These are phyloP conservation scores for Nebria ingens DNA, from an alignment of 1,140 invertebrate species.

Conservation along the genomic window DNA sequence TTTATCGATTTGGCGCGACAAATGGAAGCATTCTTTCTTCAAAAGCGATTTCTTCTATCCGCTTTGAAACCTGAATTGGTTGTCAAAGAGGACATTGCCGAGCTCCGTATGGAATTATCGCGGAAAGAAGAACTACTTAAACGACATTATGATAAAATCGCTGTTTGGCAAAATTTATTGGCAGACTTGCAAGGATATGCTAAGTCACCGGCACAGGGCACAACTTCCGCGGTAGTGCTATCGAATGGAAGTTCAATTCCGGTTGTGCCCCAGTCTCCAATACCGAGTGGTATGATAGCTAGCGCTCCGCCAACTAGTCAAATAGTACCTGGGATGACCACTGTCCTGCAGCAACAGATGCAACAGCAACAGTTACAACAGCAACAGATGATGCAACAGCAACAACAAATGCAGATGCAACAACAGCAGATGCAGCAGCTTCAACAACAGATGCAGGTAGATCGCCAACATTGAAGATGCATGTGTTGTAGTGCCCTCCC, in stretches of 20 bases:
- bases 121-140: slow-evolving; percentile 82
- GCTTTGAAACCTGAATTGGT: slow-evolving; percentile 84
- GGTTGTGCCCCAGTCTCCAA: slow-evolving; percentile 20
- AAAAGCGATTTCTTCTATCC: slow-evolving; percentile 82
- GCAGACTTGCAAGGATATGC: slow-evolving; percentile 54
- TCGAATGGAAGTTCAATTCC: slow-evolving; percentile 19
- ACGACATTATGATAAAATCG: slow-evolving; percentile 82
- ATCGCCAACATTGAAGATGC: slow-evolving; percentile 21
- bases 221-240: slow-evolving; percentile 17
- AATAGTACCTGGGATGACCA: slow-evolving; percentile 10
- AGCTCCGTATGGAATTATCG: slow-evolving; percentile 68
- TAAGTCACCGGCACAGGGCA: slow-evolving; percentile 39
- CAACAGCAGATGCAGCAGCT: slow-evolving; percentile 41
- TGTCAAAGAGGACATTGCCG: slow-evolving; percentile 82
- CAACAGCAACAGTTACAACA: slow-evolving; percentile 43
- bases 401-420: slow-evolving; percentile 35
- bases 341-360: slow-evolving; percentile 37
- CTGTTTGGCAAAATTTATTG: slow-evolving; percentile 78
- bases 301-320: slow-evolving; percentile 21
- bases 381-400: slow-evolving; percentile 39
- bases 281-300: slow-evolving; percentile 25
- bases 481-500: not conserved
- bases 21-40: slow-evolving; percentile 90
- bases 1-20: slow-evolving; percentile 85
- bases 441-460: slow-evolving; percentile 34